Evolutionary conservation across 2,113 vertebrate genomes (phyloP).

Genomic region (Ancistrus triradiatus): DNA sequence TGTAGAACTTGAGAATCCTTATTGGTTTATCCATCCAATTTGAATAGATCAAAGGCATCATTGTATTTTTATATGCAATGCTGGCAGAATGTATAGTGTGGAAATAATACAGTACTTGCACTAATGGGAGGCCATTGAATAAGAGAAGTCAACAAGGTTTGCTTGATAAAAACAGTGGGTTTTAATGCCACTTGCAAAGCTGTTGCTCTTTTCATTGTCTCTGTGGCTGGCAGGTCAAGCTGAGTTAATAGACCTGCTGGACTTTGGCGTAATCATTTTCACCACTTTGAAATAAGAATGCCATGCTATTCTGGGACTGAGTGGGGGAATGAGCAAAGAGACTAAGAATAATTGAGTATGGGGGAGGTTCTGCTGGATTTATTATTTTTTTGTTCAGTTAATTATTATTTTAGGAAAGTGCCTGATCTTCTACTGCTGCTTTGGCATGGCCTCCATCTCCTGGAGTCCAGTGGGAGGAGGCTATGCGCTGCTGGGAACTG

Average conservation of each 20-base stretch:
- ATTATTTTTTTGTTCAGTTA: slow-evolving; percentile 37
- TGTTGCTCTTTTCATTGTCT: slow-evolving; percentile 27
- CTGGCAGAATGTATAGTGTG: slow-evolving; percentile 30
- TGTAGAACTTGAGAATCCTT: slow-evolving; percentile 38
- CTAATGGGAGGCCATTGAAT: slow-evolving; percentile 18
- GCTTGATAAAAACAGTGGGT: slow-evolving; percentile 16
- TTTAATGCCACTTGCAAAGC: slow-evolving; percentile 32
- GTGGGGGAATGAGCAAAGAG: slow-evolving; percentile 38
- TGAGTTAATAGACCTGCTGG: slow-evolving; percentile 33
- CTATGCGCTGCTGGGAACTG: not conserved
- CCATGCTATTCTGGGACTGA: slow-evolving; percentile 46
- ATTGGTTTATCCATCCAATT: slow-evolving; percentile 44
- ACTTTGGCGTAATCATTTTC: slow-evolving; percentile 33
- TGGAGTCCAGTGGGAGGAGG: slow-evolving; percentile 16
- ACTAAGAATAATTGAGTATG: slow-evolving; percentile 48
- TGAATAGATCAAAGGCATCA: slow-evolving; percentile 46
- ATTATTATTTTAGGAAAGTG: slow-evolving; percentile 53
- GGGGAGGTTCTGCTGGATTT: slow-evolving; percentile 31
- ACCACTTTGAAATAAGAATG: slow-evolving; percentile 49
- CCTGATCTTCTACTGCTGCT: slow-evolving; percentile 19
- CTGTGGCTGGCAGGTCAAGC: slow-evolving; percentile 21
- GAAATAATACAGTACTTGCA: slow-evolving; percentile 17
- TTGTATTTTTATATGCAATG: slow-evolving; percentile 42
- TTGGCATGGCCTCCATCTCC: slow-evolving; percentile 8
- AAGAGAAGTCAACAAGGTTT: slow-evolving; percentile 13